phyloP scores from a whole-genome alignment of 2,888 invertebrate genomes.

The Stenodera caucasica region DNA sequence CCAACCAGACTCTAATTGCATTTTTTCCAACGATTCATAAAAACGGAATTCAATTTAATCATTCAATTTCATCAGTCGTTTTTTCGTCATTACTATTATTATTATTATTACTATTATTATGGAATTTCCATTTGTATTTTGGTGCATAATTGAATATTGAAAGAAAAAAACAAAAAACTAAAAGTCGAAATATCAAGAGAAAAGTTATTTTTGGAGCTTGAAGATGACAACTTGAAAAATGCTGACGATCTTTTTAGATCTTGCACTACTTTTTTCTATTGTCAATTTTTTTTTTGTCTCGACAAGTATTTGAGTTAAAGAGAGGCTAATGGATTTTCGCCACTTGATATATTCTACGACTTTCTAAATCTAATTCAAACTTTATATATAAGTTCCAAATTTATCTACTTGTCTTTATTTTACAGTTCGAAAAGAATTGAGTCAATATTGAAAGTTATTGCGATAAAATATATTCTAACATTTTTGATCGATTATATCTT shows the following conservation, averaged over 20 bases:
- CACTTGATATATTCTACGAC: constrained; percentile 8
- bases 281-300: too few relatives aligned
- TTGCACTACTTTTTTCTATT: background rate
- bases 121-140: background rate
- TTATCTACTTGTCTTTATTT: too few relatives aligned
- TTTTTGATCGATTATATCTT: too few relatives aligned
- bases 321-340: constrained; percentile 9
- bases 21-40: background rate
- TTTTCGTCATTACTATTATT: too few relatives aligned
- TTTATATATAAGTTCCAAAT: background rate
- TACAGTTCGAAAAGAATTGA: too few relatives aligned
- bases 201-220: background rate
- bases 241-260: constrained; percentile 1
- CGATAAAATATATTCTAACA: too few relatives aligned
- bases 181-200: too few relatives aligned
- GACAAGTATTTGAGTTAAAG: constrained; percentile 2
- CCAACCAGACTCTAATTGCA: background rate
- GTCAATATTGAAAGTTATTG: too few relatives aligned
- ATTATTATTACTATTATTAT: too few relatives aligned
- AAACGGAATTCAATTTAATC: background rate
- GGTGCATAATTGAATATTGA: background rate
- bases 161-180: background rate
- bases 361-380: constrained; percentile 15
- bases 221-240: constrained; percentile 4
- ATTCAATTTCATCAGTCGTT: background rate